Conservation (phyloP, 2,113 vertebrate species). For the Glaucomys volans region DNA sequence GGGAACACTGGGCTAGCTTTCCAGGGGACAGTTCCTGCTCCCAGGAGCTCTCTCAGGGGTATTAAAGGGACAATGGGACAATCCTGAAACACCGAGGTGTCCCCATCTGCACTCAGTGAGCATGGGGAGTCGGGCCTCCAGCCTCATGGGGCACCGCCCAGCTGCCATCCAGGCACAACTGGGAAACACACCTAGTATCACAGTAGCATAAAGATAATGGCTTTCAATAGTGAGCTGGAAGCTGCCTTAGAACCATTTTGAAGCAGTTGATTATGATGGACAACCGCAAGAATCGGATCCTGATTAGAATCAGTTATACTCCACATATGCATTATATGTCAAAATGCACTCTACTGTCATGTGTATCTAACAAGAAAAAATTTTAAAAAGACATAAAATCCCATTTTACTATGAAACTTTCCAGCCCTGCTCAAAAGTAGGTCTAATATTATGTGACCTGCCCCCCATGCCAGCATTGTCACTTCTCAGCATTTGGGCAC, state of each 20-base stretch:
- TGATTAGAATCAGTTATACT: no score
- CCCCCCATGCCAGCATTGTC: rapidly evolving
- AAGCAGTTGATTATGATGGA: no score
- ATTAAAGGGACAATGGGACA: background rate
- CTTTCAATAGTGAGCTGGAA: background rate
- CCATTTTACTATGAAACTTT: background rate
- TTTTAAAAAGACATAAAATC: no score
- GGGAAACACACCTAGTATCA: background rate
- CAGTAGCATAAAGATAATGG: background rate
- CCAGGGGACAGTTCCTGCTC: rapidly evolving
- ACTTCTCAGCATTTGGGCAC: background rate
- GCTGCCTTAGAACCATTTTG: background rate
- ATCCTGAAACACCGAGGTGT: rapidly evolving
- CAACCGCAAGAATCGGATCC: no score
- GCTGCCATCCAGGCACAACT: background rate
- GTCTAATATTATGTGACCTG: background rate
- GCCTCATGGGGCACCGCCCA: rapidly evolving
- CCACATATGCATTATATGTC: no score
- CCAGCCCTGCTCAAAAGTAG: background rate
- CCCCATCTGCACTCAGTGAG: rapidly evolving
- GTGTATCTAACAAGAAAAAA: no score
- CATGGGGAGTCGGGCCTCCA: background rate
- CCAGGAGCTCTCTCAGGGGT: background rate
- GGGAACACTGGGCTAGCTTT: background rate
- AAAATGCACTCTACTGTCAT: no score